Conservation (phyloP, 2,888 invertebrate genomes). For the Dicycla oo region DNA sequence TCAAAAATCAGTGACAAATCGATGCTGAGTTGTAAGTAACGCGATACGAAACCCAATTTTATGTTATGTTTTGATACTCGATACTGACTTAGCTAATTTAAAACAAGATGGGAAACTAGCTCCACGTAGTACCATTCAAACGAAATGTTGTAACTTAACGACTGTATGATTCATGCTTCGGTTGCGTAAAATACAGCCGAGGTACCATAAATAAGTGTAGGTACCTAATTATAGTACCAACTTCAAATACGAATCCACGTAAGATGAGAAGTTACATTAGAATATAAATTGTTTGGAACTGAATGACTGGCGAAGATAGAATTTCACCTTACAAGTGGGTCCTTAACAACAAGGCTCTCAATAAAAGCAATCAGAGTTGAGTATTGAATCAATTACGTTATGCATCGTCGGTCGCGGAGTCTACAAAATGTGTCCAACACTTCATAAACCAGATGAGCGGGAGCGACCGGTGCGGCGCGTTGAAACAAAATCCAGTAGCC, state of each 20-base stretch:
- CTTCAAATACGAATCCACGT: conserved; percentile 49
- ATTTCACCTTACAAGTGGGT: conserved; percentile 34
- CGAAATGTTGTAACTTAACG: conserved; percentile 68
- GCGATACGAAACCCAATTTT: conserved; percentile 60
- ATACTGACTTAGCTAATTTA: conserved; percentile 53
- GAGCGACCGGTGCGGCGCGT: conserved; percentile 53
- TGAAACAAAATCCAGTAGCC: conserved; percentile 68
- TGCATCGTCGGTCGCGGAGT: conserved; percentile 58
- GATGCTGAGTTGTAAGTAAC: conserved; percentile 44
- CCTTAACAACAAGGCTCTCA: conserved; percentile 58
- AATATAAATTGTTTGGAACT: conserved; percentile 32
- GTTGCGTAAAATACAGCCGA: conserved; percentile 72
- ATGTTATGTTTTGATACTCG: conserved; percentile 63
- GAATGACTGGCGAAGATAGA: conserved; percentile 23
- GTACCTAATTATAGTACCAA: conserved; percentile 69
- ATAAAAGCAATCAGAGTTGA: conserved; percentile 72
- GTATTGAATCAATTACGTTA: conserved; percentile 68
- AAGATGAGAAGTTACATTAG: conserved; percentile 27
- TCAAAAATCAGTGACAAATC: conserved; percentile 48
- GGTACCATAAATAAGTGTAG: conserved; percentile 65
- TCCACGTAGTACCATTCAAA: conserved; percentile 61
- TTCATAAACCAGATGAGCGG: conserved; percentile 70
- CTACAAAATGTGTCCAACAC: conserved; percentile 71
- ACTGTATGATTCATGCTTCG: conserved; percentile 73
- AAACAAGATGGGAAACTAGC: conserved; percentile 58